Percentiles rank a stretch among this genome's conserved stretches.
phyloP scores from a whole-genome alignment of 2,888 invertebrate genomes.

The Idaea aversata region DNA sequence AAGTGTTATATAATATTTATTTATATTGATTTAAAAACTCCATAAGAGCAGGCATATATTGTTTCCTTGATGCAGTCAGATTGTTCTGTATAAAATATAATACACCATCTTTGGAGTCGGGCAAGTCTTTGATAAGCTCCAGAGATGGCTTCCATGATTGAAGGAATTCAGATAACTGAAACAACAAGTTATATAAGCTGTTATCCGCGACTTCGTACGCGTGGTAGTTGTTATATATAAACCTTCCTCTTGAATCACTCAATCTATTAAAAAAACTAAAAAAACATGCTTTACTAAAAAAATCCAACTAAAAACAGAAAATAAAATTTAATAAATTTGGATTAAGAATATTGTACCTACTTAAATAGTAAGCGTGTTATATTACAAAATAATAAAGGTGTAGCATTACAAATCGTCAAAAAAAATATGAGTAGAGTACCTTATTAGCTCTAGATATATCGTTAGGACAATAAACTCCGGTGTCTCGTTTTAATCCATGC shows the following conservation, averaged over 20 bases:
- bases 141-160: conserved; percentile 57
- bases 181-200: conserved; percentile 13
- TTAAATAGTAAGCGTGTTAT: too few relatives aligned
- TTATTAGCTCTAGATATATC: conserved; percentile 28
- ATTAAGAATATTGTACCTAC: too few relatives aligned
- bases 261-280: too few relatives aligned
- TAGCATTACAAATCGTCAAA: too few relatives aligned
- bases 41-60: conserved; percentile 83
- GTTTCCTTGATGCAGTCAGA: conserved; percentile 83
- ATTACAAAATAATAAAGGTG: too few relatives aligned
- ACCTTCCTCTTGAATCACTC: too few relatives aligned
- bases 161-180: conserved; percentile 53
- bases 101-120: conserved; percentile 38
- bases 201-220: too few relatives aligned
- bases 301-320: too few relatives aligned
- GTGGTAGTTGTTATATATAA: too few relatives aligned
- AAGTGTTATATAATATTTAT: not conserved
- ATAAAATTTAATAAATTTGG: too few relatives aligned
- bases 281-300: too few relatives aligned
- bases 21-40: conserved; percentile 44
- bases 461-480: conserved; percentile 72
- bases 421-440: not conserved
- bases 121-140: conserved; percentile 47
- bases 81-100: conserved; percentile 82
- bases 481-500: conserved; percentile 77